Evolutionary conservation across 92 coral and sea anemone genomes (phyloP).

Genomic region (Palythoa caribaeorum): DNA sequence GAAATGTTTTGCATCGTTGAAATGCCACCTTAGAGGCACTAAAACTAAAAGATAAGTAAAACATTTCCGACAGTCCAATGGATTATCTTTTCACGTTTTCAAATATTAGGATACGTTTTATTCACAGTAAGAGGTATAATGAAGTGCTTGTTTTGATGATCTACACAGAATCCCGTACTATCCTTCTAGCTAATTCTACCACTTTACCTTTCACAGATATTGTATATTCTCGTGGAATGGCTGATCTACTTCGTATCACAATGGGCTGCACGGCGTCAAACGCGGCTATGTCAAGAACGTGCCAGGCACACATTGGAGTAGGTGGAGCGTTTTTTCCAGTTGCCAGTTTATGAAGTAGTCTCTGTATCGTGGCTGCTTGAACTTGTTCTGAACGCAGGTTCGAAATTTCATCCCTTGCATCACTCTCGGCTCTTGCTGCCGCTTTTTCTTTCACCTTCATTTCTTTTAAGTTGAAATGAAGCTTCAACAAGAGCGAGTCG

Average conservation of each 20-base stretch:
- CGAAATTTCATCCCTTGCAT: constrained; percentile 46
- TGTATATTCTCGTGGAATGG: constrained; percentile 38
- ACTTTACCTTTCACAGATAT: constrained; percentile 61
- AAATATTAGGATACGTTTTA: too few relatives aligned
- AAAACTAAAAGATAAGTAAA: too few relatives aligned
- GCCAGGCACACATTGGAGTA: constrained; percentile 46
- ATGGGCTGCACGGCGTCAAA: constrained; percentile 61
- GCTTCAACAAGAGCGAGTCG: constrained; percentile 46
- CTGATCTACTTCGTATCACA: constrained; percentile 54
- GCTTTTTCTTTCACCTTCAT: neutral
- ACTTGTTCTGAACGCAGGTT: constrained; percentile 41
- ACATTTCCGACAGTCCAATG: too few relatives aligned
- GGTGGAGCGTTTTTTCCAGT: constrained; percentile 9
- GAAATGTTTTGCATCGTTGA: too few relatives aligned
- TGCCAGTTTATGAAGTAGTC: constrained; percentile 28
- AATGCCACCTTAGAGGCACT: too few relatives aligned
- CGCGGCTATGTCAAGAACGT: constrained; percentile 44
- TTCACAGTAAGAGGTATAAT: too few relatives aligned
- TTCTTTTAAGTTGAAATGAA: too few relatives aligned
- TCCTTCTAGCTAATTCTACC: too few relatives aligned
- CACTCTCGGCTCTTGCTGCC: constrained; percentile 16
- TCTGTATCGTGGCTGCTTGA: constrained; percentile 57
- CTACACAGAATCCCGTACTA: too few relatives aligned
- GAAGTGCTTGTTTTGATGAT: too few relatives aligned
- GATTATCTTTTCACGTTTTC: too few relatives aligned